These are phyloP conservation scores for Drosophila lacertosa DNA, from an alignment of 1,140 invertebrate genomes.

Conservation along the genomic window DNA sequence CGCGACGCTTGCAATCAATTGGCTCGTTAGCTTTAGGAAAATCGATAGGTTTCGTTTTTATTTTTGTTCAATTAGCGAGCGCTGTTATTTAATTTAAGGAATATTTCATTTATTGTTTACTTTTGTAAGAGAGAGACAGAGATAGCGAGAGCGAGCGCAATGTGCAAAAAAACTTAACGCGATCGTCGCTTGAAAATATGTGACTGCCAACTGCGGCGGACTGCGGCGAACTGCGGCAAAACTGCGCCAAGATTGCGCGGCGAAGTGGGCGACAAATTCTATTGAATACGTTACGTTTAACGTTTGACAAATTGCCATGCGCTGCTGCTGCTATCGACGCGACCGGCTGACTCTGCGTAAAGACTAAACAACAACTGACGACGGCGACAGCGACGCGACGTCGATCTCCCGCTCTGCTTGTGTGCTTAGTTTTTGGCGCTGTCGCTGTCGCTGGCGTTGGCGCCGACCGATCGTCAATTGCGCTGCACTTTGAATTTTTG, in stretches of 20 bases:
- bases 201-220: constrained; percentile 46
- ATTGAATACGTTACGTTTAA: constrained; percentile 29
- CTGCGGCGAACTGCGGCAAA: constrained; percentile 19
- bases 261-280: constrained; percentile 44
- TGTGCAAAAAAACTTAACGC: constrained; percentile 20
- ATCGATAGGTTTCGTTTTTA: constrained; percentile 19
- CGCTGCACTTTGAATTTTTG: constrained; percentile 70
- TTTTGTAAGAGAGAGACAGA: neutral
- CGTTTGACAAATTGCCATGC: constrained; percentile 50
- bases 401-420: neutral
- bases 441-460: neutral
- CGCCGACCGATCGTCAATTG: constrained; percentile 58
- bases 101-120: constrained; percentile 65
- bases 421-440: constrained; percentile 3
- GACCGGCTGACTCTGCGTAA: constrained; percentile 37
- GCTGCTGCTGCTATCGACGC: constrained; percentile 36
- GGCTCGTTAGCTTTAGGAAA: constrained; percentile 15
- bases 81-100: constrained; percentile 70
- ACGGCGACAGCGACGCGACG: neutral
- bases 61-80: constrained; percentile 11
- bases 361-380: constrained; percentile 18
- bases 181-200: constrained; percentile 68
- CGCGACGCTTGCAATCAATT: constrained; percentile 58
- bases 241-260: too few species aligned
- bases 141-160: constrained; percentile 32